phyloP scores from a whole-genome alignment of 1,140 invertebrate genomes.

The Drosophila triauraria region DNA sequence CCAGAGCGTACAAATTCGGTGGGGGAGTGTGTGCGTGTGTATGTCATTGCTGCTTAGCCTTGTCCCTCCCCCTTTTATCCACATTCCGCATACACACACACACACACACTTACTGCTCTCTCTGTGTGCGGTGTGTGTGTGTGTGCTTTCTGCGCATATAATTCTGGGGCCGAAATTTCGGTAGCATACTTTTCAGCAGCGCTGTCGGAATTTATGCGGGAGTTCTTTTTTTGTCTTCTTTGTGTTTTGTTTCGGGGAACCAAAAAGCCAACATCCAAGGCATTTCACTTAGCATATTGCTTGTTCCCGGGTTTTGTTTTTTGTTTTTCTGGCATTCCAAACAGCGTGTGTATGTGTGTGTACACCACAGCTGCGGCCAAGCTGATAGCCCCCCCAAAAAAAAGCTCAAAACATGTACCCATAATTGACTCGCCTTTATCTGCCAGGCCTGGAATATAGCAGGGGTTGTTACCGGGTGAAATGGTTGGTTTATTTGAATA shows the following conservation, averaged over 20 bases:
- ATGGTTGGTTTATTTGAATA: background rate
- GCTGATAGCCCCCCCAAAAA: constrained; percentile 2
- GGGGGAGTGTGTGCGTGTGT: constrained; percentile 30
- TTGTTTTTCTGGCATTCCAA: constrained; percentile 11
- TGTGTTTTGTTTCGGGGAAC: background rate
- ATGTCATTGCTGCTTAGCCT: constrained; percentile 69
- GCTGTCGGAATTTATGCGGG: constrained; percentile 47
- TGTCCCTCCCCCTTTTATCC: constrained; percentile 51
- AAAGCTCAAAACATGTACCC: constrained; percentile 8
- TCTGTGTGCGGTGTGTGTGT: constrained; percentile 15
- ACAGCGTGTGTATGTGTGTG: constrained; percentile 1
- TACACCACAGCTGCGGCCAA: constrained; percentile 23
- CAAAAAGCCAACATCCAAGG: constrained; percentile 23
- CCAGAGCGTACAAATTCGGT: constrained; percentile 55
- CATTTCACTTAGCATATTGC: constrained; percentile 55
- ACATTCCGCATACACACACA: constrained; percentile 26
- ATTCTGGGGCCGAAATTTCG: constrained; percentile 32
- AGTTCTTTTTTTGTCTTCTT: constrained; percentile 10
- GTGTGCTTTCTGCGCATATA: constrained; percentile 39
- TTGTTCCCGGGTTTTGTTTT: constrained; percentile 40
- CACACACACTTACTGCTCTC: constrained; percentile 2
- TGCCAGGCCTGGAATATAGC: background rate
- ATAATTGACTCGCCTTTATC: constrained; percentile 17
- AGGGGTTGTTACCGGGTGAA: background rate
- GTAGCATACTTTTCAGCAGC: constrained; percentile 67